phyloP scores from a whole-genome alignment of 2,113 vertebrate species.

The Garra rufa region DNA sequence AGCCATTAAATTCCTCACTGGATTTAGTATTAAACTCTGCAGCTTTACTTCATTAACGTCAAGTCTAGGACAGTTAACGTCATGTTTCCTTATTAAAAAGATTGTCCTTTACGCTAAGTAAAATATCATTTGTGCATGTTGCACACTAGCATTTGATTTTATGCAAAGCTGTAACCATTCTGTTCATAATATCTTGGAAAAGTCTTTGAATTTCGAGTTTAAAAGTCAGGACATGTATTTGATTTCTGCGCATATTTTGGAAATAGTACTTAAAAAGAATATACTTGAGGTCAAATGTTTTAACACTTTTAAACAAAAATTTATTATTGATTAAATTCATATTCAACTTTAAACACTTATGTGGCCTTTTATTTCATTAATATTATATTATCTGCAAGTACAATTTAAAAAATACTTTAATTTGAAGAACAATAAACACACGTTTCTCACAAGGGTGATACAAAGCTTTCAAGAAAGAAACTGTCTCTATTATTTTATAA shows the following conservation, averaged over 20 bases:
- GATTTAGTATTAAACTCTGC: slow-evolving; percentile 53
- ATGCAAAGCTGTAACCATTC: background rate
- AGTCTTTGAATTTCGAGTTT: background rate
- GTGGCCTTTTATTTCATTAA: background rate
- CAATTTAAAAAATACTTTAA: background rate
- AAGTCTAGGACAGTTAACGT: slow-evolving; percentile 48
- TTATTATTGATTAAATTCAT: too few relatives aligned
- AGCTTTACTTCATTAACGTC: slow-evolving; percentile 55
- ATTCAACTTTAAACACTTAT: background rate
- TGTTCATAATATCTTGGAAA: background rate
- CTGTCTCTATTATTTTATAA: background rate
- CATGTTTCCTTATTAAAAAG: background rate
- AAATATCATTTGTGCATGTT: background rate
- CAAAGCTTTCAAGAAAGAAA: background rate
- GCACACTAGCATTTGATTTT: background rate
- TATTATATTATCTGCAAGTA: background rate
- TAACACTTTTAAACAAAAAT: too few relatives aligned
- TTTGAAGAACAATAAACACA: too few relatives aligned
- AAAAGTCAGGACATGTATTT: background rate
- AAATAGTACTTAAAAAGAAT: background rate
- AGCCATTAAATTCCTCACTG: background rate
- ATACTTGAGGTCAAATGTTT: background rate
- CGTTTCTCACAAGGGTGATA: background rate
- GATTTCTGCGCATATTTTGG: background rate
- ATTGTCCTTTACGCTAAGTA: background rate